Base-by-base conservation (phyloP, 2,888 invertebrate species). In the Limnephilus lunatus region DNA sequence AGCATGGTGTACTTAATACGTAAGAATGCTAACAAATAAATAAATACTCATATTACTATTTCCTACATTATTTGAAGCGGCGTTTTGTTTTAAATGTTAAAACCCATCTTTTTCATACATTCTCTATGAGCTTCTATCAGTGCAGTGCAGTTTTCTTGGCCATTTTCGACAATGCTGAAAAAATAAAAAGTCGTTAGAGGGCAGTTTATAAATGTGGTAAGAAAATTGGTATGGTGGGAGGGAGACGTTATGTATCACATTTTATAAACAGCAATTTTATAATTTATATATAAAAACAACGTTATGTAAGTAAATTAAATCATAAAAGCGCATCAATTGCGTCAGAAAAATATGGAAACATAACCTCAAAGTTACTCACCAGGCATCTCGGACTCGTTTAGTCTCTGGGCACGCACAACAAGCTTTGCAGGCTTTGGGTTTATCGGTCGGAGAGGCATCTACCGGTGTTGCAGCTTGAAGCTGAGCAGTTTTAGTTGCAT, bases 351-450 rank as follows among this genome's bases (percentile, higher is more conserved):
- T 68, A 68, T 91, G 88, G 19, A 39, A 82, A 90, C 44, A 90
- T 89, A 90, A 93, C 91, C 83, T 91, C 53, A 91, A 87, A 80
- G 85, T 31, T 85, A 93, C 96, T 96, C 96, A 99, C 99, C 99
- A 99, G 94, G 97, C 97, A 96, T 99, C 99, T 94, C 99, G 96
- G 68, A 96, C 97, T 95, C 97, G 97, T 95, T 99, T 99, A 0
- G 99, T 99, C 96, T 99, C 99, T 0, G 99, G 99, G 95, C 99
- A 99, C 5, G 99, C 99, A 96, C 99, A 99, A 94, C 99, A 99
- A 5, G 99, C 98, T 95, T 99, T 99, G 93, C 98, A 96, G 25
- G 83, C 83, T 95, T 98, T 98, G 87, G 98, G 97, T 94, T 98
- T 97, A 87, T 96, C 96, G 15, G 96, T 95, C 25, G 95, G 95